These are phyloP conservation scores for Trachelus stipa DNA, from an alignment of 2,888 invertebrate species.

Conservation along the genomic window DNA sequence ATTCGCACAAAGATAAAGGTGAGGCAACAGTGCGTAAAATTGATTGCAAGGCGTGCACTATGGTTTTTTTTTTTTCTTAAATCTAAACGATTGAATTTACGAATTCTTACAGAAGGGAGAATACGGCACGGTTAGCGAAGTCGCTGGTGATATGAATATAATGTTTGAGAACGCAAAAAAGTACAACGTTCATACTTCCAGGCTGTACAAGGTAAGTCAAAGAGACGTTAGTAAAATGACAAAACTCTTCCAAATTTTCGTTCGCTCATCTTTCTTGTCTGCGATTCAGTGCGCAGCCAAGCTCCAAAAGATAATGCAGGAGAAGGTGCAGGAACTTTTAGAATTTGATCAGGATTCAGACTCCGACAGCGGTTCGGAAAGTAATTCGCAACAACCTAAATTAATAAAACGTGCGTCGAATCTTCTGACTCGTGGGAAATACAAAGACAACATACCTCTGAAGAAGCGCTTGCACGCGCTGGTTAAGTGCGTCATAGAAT, in stretches of 20 bases:
- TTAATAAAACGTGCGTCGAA: slow-evolving; percentile 62
- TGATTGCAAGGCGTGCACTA: background rate
- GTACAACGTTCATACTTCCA: slow-evolving; percentile 85
- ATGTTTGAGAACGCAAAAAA: slow-evolving; percentile 98
- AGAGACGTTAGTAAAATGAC: background rate
- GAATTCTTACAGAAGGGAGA: slow-evolving; percentile 72
- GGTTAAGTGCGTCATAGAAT: slow-evolving; percentile 81
- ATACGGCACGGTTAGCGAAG: slow-evolving; percentile 87
- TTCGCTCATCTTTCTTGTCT: slow-evolving; percentile 26
- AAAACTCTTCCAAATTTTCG: background rate
- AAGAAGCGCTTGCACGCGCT: slow-evolving; percentile 85
- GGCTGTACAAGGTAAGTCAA: slow-evolving; percentile 79
- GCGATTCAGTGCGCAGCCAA: slow-evolving; percentile 80
- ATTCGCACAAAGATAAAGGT: slow-evolving; percentile 85
- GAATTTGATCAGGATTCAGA: slow-evolving; percentile 70
- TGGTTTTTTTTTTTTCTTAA: slow-evolving; percentile 1
- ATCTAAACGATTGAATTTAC: background rate
- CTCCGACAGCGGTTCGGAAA: slow-evolving; percentile 61
- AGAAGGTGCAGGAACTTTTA: slow-evolving; percentile 80
- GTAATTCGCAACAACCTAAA: slow-evolving; percentile 59
- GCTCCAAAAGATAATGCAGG: slow-evolving; percentile 85
- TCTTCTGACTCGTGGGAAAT: slow-evolving; percentile 66
- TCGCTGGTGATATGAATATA: slow-evolving; percentile 93
- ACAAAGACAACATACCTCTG: slow-evolving; percentile 73
- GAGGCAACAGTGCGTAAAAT: slow-evolving; percentile 5